A percentile compares a stretch with the other conserved stretches of the same genome.
Evolutionary conservation across 2,888 invertebrate species (phyloP).

Genomic region (Clanis bilineata): DNA sequence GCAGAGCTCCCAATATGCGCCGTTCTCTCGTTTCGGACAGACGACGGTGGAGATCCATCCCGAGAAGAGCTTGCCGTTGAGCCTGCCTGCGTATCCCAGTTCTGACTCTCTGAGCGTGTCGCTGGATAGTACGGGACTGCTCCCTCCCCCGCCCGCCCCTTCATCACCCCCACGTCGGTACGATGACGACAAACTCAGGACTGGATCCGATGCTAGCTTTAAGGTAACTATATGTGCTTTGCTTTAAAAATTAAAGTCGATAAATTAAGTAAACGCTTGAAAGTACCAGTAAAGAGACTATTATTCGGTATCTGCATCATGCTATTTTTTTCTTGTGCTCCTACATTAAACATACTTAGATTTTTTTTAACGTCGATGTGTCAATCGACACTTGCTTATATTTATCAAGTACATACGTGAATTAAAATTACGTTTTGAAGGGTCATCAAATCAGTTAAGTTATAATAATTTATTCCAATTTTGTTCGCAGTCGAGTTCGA

Average conservation of each 20-base stretch:
- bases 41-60: conserved; percentile 84
- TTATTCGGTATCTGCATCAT: too few species aligned
- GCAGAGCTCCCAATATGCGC: conserved; percentile 82
- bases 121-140: conserved; percentile 84
- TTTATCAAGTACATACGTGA: too few species aligned
- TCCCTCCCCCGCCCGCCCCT: conserved; percentile 85
- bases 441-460: too few species aligned
- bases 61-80: conserved; percentile 82
- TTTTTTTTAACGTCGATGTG: too few species aligned
- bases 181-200: conserved; percentile 79
- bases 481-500: conserved; percentile 90
- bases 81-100: conserved; percentile 85
- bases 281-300: too few species aligned
- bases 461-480: not conserved
- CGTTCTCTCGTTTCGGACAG: conserved; percentile 78
- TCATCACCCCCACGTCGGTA: conserved; percentile 83
- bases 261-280: too few species aligned
- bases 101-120: conserved; percentile 85
- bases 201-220: conserved; percentile 92
- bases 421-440: too few species aligned
- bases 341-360: too few species aligned
- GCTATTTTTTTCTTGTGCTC: too few species aligned
- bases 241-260: too few species aligned
- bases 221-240: conserved; percentile 81
- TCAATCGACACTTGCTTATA: too few species aligned